Evolutionary conservation across 2,797 vertebrate species (phyloP).

Genomic region (Acipenser oxyrinchus): DNA sequence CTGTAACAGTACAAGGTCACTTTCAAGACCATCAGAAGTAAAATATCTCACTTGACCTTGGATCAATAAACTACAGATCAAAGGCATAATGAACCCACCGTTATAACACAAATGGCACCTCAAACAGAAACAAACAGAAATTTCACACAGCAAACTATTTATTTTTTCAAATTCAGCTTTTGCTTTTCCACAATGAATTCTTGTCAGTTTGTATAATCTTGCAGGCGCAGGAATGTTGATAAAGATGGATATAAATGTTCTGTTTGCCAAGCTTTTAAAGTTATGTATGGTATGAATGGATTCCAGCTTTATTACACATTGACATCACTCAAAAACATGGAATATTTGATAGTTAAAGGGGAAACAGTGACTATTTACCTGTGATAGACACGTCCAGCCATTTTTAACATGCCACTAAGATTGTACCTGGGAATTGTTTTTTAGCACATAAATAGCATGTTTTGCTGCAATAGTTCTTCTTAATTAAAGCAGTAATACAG

Average conservation of each 20-base stretch:
- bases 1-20: slow-evolving; percentile 37
- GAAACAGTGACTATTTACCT: no score
- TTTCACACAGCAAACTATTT: slow-evolving; percentile 71
- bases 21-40: slow-evolving; percentile 49
- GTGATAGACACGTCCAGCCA: no score
- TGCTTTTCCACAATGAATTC: slow-evolving; percentile 63
- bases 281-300: slow-evolving; percentile 31
- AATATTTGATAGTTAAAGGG: no score
- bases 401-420: no score
- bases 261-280: slow-evolving; percentile 51
- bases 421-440: no score
- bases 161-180: slow-evolving; percentile 74
- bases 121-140: slow-evolving; percentile 76
- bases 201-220: slow-evolving; percentile 79
- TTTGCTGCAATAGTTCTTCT: no score
- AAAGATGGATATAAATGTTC: slow-evolving; percentile 46
- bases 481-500: no score
- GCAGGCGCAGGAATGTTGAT: slow-evolving; percentile 58
- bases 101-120: slow-evolving; percentile 69
- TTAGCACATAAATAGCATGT: no score
- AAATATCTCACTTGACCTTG: slow-evolving; percentile 59
- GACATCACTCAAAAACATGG: no score
- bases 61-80: slow-evolving; percentile 82
- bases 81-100: slow-evolving; percentile 69
- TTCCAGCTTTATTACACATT: slow-evolving; percentile 27